Conservation (phyloP, 2,888 invertebrate genomes). For the Penaeus monodon region DNA sequence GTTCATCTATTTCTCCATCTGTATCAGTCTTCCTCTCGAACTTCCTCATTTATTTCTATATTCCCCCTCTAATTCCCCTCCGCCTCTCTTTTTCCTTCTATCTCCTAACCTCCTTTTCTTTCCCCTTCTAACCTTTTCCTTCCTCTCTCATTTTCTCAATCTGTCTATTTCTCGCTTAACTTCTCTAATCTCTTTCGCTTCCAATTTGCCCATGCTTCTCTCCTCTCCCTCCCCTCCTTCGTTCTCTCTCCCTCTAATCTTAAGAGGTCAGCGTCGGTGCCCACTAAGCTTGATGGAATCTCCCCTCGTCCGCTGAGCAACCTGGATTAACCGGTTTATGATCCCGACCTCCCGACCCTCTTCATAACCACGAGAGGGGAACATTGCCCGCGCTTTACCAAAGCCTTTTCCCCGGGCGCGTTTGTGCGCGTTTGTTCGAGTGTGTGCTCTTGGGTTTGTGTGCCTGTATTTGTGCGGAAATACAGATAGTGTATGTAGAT, state of each 20-base stretch:
- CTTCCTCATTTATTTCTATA: too few relatives aligned
- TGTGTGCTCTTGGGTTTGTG: neutral
- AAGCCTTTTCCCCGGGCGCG: neutral
- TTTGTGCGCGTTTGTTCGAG: too few relatives aligned
- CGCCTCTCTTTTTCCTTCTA: neutral
- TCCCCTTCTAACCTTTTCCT: neutral
- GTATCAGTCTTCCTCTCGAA: neutral
- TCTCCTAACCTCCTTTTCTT: neutral
- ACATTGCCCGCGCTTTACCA: slow-evolving; percentile 15
- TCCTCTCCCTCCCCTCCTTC: neutral
- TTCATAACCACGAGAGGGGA: slow-evolving; percentile 26
- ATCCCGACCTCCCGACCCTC: slow-evolving; percentile 18
- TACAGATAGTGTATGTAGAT: too few relatives aligned
- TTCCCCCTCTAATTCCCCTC: neutral
- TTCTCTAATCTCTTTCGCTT: too few relatives aligned
- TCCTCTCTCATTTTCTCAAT: neutral
- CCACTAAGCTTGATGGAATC: slow-evolving; percentile 22
- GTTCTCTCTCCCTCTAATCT: neutral
- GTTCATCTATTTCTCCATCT: too few relatives aligned
- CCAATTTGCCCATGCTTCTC: neutral
- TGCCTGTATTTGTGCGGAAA: too few relatives aligned
- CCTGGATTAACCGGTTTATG: slow-evolving; percentile 32
- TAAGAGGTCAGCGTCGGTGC: slow-evolving; percentile 14
- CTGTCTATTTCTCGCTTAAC: neutral
- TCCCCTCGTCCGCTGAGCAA: slow-evolving; percentile 24